These are phyloP conservation scores for Microcebus murinus DNA, from an alignment of 2,113 vertebrate species.

Conservation along the genomic window DNA sequence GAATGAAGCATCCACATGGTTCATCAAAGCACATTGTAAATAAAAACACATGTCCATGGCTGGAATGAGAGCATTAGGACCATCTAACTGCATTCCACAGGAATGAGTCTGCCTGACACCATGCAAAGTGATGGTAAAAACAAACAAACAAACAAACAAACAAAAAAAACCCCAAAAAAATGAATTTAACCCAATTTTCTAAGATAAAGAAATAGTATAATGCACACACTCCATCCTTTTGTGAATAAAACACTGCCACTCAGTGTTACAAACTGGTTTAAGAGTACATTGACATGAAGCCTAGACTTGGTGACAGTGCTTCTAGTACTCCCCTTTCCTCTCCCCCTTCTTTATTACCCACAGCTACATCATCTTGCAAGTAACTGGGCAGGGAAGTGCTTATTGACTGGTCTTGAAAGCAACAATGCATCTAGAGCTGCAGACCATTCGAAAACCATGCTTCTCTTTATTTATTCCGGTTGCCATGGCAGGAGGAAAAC, in stretches of 20 bases:
- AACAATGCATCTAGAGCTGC: not conserved
- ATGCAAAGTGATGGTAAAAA: constrained; percentile 29
- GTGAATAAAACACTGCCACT: not conserved
- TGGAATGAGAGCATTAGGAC: constrained; percentile 53
- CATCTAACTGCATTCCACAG: constrained; percentile 51
- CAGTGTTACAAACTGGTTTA: not conserved
- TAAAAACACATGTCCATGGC: constrained; percentile 65
- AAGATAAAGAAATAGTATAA: not conserved
- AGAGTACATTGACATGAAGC: not conserved
- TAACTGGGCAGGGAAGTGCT: not conserved
- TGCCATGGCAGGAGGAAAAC: constrained; percentile 68
- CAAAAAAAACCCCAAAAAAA: not conserved
- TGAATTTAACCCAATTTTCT: not conserved
- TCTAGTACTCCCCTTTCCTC: not conserved
- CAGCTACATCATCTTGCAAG: not conserved
- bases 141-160: constrained; percentile 45
- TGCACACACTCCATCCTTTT: not conserved
- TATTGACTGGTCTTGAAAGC: not conserved
- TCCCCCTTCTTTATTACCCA: not conserved
- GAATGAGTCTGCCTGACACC: constrained; percentile 32
- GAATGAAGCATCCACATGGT: not conserved
- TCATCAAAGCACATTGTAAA: not conserved
- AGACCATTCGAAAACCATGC: constrained; percentile 37
- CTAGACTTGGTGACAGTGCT: not conserved
- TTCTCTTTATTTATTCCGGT: constrained; percentile 62